Evolutionary conservation across 1,140 invertebrate genomes (phyloP).

Genomic region (Schlechtendalia chinensis): DNA sequence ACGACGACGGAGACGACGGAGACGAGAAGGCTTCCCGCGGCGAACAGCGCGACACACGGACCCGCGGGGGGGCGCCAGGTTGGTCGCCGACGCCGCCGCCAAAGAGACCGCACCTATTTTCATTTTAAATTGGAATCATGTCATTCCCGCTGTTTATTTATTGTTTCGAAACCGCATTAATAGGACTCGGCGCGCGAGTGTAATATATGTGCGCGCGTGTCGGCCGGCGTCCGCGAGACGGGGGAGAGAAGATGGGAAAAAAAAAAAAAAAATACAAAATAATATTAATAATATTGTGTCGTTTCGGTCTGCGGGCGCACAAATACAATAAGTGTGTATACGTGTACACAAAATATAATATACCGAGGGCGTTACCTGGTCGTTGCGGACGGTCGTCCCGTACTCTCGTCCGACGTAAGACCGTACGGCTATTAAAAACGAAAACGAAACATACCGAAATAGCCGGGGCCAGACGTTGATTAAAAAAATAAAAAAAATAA

Average conservation of each 20-base stretch:
- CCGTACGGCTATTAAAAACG: slow-evolving; percentile 31
- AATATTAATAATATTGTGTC: slow-evolving; percentile 50
- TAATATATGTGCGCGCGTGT: not conserved
- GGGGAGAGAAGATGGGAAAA: slow-evolving; percentile 12
- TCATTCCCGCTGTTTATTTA: slow-evolving; percentile 50
- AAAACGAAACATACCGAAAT: slow-evolving; percentile 27
- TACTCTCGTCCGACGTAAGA: too few relatives aligned
- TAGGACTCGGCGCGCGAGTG: slow-evolving; percentile 35
- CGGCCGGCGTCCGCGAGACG: too few relatives aligned
- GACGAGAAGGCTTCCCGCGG: slow-evolving; percentile 31
- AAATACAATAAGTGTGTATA: too few relatives aligned
- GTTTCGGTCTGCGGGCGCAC: slow-evolving; percentile 35
- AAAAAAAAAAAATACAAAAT: not conserved
- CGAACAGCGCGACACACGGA: slow-evolving; percentile 46
- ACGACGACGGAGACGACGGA: slow-evolving; percentile 26
- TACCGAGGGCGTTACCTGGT: slow-evolving; percentile 10
- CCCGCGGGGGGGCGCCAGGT: slow-evolving; percentile 37
- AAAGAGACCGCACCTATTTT: slow-evolving; percentile 50
- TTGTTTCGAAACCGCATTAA: slow-evolving; percentile 50
- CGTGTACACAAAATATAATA: not conserved
- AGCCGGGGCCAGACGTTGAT: slow-evolving; percentile 1
- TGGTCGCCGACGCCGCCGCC: slow-evolving; percentile 38
- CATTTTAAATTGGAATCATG: slow-evolving; percentile 50
- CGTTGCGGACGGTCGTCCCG: not conserved
- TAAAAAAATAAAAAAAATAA: slow-evolving; percentile 50